A percentile compares a stretch with the other conserved stretches of the same genome.
These are phyloP conservation scores for Notospermus geniculatus DNA, from an alignment of 1,140 invertebrate species.

Conservation along the genomic window DNA sequence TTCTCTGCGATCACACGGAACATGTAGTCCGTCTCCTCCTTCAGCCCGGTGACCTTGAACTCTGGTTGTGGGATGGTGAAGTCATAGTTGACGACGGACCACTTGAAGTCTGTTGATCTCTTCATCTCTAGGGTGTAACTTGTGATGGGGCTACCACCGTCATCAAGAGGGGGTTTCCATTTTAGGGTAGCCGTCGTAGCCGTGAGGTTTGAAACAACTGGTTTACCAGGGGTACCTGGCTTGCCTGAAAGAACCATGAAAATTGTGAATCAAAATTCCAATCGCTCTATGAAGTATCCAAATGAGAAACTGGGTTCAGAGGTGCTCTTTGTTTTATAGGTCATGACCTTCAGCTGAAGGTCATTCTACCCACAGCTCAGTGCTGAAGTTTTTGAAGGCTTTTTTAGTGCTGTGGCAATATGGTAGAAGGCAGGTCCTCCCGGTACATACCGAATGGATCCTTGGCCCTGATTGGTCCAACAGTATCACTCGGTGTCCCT, in stretches of 20 bases:
- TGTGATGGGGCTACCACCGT: constrained; percentile 76
- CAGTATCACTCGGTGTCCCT: constrained; percentile 83
- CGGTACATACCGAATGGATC: constrained; percentile 61
- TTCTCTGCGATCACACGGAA: constrained; percentile 51
- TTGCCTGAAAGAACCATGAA: constrained; percentile 71
- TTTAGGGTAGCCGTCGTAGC: constrained; percentile 85
- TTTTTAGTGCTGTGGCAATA: too few species aligned
- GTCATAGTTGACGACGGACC: constrained; percentile 67
- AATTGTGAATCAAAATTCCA: too few species aligned
- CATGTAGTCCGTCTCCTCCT: constrained; percentile 66
- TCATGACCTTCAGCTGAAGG: too few species aligned
- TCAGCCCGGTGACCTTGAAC: constrained; percentile 79
- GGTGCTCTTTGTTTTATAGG: too few species aligned
- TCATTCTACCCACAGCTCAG: too few species aligned
- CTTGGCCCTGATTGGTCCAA: constrained; percentile 82
- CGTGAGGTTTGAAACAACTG: constrained; percentile 79
- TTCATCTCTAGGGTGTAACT: constrained; percentile 76
- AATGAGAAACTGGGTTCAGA: too few species aligned
- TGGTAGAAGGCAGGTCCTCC: too few species aligned
- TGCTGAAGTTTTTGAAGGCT: too few species aligned
- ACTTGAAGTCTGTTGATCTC: constrained; percentile 68
- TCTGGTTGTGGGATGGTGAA: constrained; percentile 27
- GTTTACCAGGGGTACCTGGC: constrained; percentile 88
- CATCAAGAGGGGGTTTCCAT: constrained; percentile 84
- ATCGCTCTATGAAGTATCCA: too few species aligned